Evolutionary conservation across 2,113 vertebrate genomes (phyloP).

Genomic region (Eubucco bourcierii): DNA sequence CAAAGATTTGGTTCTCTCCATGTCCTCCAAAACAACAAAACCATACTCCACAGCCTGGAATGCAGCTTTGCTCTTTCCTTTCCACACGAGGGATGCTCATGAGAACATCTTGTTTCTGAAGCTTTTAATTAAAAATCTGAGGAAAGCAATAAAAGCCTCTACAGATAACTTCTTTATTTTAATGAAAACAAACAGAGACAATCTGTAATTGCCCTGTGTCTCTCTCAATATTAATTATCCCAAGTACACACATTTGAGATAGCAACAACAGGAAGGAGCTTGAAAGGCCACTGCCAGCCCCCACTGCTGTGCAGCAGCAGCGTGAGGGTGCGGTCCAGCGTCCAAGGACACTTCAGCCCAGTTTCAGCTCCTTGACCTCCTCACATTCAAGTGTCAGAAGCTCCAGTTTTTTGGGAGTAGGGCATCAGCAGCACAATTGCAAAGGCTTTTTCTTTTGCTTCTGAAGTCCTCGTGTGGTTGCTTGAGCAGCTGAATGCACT

Average conservation of each 20-base stretch:
- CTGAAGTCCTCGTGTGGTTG: fast-evolving
- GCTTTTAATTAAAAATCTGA: slow-evolving; percentile 64
- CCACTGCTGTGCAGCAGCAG: not conserved
- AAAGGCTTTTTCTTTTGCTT: not conserved
- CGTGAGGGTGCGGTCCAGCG: fast-evolving
- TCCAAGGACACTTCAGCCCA: not conserved
- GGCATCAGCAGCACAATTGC: not conserved
- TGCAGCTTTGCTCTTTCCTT: not conserved
- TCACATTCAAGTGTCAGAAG: not conserved
- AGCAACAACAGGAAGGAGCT: not conserved
- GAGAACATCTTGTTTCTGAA: slow-evolving; percentile 34
- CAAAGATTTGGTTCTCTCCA: slow-evolving; percentile 64
- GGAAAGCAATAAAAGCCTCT: slow-evolving; percentile 26
- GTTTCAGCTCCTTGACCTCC: not conserved
- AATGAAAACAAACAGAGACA: not conserved
- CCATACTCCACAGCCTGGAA: slow-evolving; percentile 52
- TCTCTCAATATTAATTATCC: not conserved
- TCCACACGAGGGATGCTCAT: slow-evolving; percentile 31
- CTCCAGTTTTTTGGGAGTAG: not conserved
- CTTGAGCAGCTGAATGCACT: not conserved
- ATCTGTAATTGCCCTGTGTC: not conserved
- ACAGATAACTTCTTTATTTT: slow-evolving; percentile 21
- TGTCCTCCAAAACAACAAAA: slow-evolving; percentile 33
- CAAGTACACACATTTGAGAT: not conserved
- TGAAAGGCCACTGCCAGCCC: not conserved